Evolutionary conservation across 2,888 invertebrate species (phyloP).

Genomic region (Stegophylla sp.): DNA sequence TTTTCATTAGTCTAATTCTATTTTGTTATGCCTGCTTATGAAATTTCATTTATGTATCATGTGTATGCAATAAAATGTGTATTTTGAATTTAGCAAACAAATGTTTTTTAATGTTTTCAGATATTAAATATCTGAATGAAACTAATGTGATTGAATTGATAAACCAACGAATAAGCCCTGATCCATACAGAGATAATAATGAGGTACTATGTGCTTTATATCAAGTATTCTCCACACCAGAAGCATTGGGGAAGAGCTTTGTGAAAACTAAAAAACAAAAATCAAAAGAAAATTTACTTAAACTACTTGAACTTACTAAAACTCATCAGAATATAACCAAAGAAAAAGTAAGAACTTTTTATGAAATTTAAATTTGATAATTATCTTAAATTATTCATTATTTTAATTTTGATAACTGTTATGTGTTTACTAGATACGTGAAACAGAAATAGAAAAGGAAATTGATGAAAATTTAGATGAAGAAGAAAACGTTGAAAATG

Average conservation of each 20-base stretch:
- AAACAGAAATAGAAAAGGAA: constrained; percentile 56
- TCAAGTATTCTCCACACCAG: constrained; percentile 76
- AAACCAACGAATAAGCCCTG: constrained; percentile 71
- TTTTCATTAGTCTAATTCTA: constrained; percentile 28
- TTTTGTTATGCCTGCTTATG: background rate
- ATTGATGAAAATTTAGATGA: constrained; percentile 33
- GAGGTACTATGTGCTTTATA: constrained; percentile 78
- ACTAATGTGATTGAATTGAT: constrained; percentile 77
- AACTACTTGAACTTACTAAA: constrained; percentile 67
- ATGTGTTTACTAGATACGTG: constrained; percentile 20
- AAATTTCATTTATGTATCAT: constrained; percentile 33
- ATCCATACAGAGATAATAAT: constrained; percentile 72
- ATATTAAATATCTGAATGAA: constrained; percentile 72
- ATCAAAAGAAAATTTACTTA: background rate
- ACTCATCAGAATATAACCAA: constrained; percentile 71
- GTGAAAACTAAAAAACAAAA: constrained; percentile 64
- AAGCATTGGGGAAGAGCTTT: constrained; percentile 78
- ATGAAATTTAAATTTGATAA: background rate
- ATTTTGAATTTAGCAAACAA: constrained; percentile 61
- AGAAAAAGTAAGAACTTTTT: constrained; percentile 69
- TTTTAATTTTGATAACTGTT: too few species aligned
- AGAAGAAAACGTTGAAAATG: background rate
- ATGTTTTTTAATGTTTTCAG: constrained; percentile 65
- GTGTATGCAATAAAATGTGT: constrained; percentile 26
- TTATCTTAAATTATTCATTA: constrained; percentile 10